A percentile compares a stretch with the other conserved stretches of the same genome.
Conservation (phyloP, 2,888 invertebrate genomes). For the Heliothis peltigera region DNA sequence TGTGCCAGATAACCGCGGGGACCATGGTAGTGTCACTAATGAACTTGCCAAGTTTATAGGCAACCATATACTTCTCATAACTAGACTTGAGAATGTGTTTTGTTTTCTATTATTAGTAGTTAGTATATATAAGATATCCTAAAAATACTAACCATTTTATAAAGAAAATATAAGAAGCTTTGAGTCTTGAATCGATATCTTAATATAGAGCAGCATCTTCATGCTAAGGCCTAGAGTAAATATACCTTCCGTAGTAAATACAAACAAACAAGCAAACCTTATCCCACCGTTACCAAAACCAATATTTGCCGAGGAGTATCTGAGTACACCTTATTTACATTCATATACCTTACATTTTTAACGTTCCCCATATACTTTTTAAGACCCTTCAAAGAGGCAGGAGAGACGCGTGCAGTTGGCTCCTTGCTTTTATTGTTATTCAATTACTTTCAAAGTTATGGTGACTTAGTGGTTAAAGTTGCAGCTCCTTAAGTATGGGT, state of each 20-base stretch:
- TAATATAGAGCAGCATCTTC: background rate
- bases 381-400: background rate
- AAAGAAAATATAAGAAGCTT: background rate
- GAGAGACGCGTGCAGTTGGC: background rate
- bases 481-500: too few species aligned
- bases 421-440: too few species aligned
- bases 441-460: too few species aligned
- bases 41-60: too few species aligned
- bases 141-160: background rate
- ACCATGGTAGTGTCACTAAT: too few species aligned
- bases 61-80: too few species aligned
- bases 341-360: background rate
- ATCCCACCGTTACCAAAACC: constrained; percentile 18
- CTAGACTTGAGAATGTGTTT: too few species aligned
- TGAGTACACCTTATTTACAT: too few species aligned
- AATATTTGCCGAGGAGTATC: constrained; percentile 25
- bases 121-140: too few species aligned
- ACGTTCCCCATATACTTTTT: background rate
- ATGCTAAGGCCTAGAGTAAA: background rate
- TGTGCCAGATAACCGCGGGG: too few species aligned
- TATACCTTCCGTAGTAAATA: constrained; percentile 18
- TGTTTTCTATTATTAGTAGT: too few species aligned
- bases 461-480: too few species aligned
- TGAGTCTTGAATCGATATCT: background rate
- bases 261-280: constrained; percentile 13